phyloP scores from a whole-genome alignment of 2,888 invertebrate species.

The Tiliacea aurago region DNA sequence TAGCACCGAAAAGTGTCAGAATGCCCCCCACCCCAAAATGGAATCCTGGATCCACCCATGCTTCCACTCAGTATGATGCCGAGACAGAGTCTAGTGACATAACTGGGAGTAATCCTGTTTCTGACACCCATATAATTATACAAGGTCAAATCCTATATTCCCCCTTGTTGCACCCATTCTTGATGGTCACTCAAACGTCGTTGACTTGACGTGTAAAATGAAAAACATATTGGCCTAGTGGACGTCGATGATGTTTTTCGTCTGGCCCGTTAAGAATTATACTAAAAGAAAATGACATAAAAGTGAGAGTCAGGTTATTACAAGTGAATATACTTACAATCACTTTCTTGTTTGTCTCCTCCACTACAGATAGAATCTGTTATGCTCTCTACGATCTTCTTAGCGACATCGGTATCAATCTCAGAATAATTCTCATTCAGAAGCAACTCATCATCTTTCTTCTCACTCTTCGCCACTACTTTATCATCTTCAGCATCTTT shows the following conservation, averaged over 20 bases:
- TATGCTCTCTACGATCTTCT: slow-evolving; percentile 97
- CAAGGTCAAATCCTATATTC: not conserved
- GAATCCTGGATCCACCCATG: no score
- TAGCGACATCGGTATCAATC: slow-evolving; percentile 95
- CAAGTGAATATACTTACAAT: slow-evolving; percentile 80
- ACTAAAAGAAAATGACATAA: not conserved
- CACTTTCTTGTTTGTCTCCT: slow-evolving; percentile 94
- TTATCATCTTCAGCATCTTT: slow-evolving; percentile 69
- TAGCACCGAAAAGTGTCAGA: no score
- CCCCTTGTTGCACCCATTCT: not conserved
- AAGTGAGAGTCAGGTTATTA: not conserved
- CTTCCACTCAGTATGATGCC: not conserved
- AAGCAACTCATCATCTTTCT: slow-evolving; percentile 81
- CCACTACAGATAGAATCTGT: slow-evolving; percentile 94
- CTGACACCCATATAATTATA: not conserved
- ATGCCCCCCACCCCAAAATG: no score
- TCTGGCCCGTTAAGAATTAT: not conserved
- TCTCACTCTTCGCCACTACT: slow-evolving; percentile 73
- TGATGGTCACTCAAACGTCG: not conserved
- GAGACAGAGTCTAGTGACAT: not conserved
- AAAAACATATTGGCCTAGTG: not conserved
- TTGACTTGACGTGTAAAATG: not conserved
- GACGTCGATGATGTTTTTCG: not conserved
- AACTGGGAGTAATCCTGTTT: not conserved
- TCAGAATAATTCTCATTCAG: slow-evolving; percentile 88